These are phyloP conservation scores for Ips nitidus DNA, from an alignment of 1,140 invertebrate species.

Conservation along the genomic window DNA sequence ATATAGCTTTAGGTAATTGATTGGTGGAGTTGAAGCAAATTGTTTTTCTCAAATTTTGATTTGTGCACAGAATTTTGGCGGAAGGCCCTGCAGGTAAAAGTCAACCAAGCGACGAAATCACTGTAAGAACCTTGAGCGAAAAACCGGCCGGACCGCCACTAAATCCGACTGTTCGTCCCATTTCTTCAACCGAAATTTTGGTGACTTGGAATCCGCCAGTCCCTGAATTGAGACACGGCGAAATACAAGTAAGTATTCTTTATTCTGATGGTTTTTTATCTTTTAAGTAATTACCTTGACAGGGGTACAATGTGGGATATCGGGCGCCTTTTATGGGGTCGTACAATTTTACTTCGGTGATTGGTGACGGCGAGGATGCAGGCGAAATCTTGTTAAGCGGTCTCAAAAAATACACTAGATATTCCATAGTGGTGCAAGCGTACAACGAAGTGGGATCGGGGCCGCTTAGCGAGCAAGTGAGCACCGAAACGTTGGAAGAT, in stretches of 20 bases:
- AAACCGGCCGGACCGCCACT: conserved; percentile 73
- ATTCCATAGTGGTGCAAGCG: conserved; percentile 79
- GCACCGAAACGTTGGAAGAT: conserved; percentile 79
- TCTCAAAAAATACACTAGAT: conserved; percentile 76
- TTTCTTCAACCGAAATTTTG: conserved; percentile 75
- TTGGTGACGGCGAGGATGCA: conserved; percentile 69
- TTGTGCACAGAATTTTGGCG: conserved; percentile 62
- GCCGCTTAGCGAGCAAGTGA: conserved; percentile 72
- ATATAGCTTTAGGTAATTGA: conserved; percentile 61
- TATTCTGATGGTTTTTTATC: too few relatives aligned
- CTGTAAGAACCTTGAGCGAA: conserved; percentile 74
- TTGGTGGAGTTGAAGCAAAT: neutral
- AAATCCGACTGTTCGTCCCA: conserved; percentile 67
- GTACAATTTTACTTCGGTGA: conserved; percentile 70
- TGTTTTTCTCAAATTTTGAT: conserved; percentile 1
- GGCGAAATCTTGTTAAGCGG: conserved; percentile 66
- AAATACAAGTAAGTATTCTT: conserved; percentile 56
- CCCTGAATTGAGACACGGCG: conserved; percentile 69
- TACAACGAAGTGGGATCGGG: conserved; percentile 84
- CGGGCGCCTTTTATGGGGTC: conserved; percentile 51
- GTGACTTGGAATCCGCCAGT: conserved; percentile 76
- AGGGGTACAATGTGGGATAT: conserved; percentile 67
- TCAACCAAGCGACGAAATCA: conserved; percentile 67
- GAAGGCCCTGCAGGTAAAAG: conserved; percentile 76
- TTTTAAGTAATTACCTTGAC: neutral